These are phyloP conservation scores for Macrosteles quadrilineatus DNA, from an alignment of 1,140 invertebrate species.

Conservation along the genomic window DNA sequence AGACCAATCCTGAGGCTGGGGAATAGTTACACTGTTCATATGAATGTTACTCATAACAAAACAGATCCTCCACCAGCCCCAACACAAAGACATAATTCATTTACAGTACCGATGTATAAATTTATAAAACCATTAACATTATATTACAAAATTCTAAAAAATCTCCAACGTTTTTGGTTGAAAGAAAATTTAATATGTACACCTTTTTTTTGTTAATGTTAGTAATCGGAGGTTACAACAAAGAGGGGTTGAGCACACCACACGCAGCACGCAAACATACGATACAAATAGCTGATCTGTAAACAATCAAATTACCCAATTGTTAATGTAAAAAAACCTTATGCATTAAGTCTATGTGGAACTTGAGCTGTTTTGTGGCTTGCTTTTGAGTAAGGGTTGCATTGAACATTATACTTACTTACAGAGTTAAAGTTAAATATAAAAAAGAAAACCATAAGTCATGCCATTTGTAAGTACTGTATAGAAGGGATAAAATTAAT, in stretches of 20 bases:
- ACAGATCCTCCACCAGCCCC: background rate
- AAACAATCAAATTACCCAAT: too few species aligned
- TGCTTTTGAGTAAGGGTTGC: too few species aligned
- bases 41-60: background rate
- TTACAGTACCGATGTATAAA: slow-evolving; percentile 24
- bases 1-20: background rate
- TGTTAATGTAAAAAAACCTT: background rate
- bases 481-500: too few species aligned
- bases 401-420: too few species aligned
- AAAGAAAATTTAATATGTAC: slow-evolving; percentile 22
- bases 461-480: too few species aligned
- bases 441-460: too few species aligned
- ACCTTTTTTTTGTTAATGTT: background rate
- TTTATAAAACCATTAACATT: slow-evolving; percentile 23
- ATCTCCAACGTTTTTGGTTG: background rate
- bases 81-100: slow-evolving; percentile 13
- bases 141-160: slow-evolving; percentile 25
- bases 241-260: background rate
- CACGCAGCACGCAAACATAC: slow-evolving; percentile 8
- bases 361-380: too few species aligned
- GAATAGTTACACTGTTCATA: background rate
- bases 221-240: background rate
- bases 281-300: background rate
- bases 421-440: too few species aligned
- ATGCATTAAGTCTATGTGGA: background rate